Evolutionary conservation across 2,888 invertebrate genomes (phyloP).

Genomic region (Mesorhabditis sp.): DNA sequence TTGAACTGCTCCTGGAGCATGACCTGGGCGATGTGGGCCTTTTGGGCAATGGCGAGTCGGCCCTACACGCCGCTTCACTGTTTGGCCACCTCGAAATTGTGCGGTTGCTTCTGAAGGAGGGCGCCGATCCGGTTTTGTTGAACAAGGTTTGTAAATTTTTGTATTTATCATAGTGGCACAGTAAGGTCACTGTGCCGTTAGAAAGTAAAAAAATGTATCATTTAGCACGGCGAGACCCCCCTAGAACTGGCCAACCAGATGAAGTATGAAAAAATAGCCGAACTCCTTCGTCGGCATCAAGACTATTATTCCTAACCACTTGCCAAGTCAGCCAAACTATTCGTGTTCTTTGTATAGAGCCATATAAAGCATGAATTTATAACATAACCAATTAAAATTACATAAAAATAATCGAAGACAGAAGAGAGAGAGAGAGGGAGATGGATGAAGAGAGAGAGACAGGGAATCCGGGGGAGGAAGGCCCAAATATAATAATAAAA

Average conservation of each 20-base stretch:
- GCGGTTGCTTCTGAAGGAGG: slow-evolving; percentile 72
- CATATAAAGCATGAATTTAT: slow-evolving; percentile 1
- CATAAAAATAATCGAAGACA: neutral
- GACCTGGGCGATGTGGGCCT: slow-evolving; percentile 74
- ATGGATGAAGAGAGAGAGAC: neutral
- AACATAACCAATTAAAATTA: slow-evolving; percentile 1
- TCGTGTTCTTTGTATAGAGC: neutral
- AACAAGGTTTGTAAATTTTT: slow-evolving; percentile 64
- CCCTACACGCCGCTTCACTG: slow-evolving; percentile 83
- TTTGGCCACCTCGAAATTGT: slow-evolving; percentile 79
- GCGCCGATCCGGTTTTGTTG: slow-evolving; percentile 69
- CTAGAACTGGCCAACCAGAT: slow-evolving; percentile 23
- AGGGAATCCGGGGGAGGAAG: too few relatives aligned
- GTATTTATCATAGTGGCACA: neutral
- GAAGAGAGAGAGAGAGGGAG: neutral
- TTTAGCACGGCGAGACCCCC: slow-evolving; percentile 24
- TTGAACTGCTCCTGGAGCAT: slow-evolving; percentile 62
- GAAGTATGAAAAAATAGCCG: slow-evolving; percentile 24
- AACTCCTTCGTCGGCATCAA: slow-evolving; percentile 15
- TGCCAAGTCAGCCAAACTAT: neutral
- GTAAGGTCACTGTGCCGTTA: neutral
- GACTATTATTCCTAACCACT: neutral
- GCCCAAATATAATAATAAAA: slow-evolving; percentile 8
- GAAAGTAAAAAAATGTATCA: slow-evolving; percentile 59
- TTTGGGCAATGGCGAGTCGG: slow-evolving; percentile 80